Base-by-base conservation (phyloP, 1,140 invertebrate genomes). In the Colletes latitarsis region DNA sequence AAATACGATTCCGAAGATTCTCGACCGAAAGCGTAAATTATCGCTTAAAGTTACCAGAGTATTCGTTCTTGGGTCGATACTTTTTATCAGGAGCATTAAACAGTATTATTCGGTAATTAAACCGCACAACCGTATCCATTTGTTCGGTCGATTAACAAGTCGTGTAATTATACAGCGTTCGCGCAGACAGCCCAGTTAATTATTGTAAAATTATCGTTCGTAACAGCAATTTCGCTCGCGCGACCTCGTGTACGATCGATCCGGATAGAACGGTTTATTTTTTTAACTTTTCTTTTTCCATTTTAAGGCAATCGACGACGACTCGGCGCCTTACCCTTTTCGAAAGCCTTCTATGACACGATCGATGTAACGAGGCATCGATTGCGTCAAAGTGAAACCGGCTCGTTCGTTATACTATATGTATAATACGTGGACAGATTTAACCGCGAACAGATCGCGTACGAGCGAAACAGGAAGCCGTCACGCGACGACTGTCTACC, bases 371-470 rank as follows among this genome's bases (percentile, higher is more conserved):
- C 77, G 19, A 43, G 62, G 60, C 17, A 49, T 78, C 68, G 74
- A 80, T 83, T 83, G 74, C 82, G 74, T 83, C 82, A 80, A 77
- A 70, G 77, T 64, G 82, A 83, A 83, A 83, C 77, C 60, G 58
- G 46, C 67, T 72, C 14, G 19, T 17, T 64, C 77, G 39, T 79
- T 79, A 30, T 30, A 30, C 30, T 30, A 30, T 30, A 30, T 30
- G 77, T 79, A 79, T 79, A 79, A 79, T 64, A 73, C 69, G 60
- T 55, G 49, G 41, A 72, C 49, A 10, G 60, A 78, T 72, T 64
- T 64, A 78, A 64, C 58, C 21, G 57, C 43, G 60, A 53, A 5
- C 12, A n/a, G 49, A 15, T 75, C 73, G 0, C 30, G 21, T 39
- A 12, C 30, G 8, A 21, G 6, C 39, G 46, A 15, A 69, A 55